Evolutionary conservation across 53 echinoderm and acorn worm species (phyloP).

Genomic region (Echinarachnius parma): DNA sequence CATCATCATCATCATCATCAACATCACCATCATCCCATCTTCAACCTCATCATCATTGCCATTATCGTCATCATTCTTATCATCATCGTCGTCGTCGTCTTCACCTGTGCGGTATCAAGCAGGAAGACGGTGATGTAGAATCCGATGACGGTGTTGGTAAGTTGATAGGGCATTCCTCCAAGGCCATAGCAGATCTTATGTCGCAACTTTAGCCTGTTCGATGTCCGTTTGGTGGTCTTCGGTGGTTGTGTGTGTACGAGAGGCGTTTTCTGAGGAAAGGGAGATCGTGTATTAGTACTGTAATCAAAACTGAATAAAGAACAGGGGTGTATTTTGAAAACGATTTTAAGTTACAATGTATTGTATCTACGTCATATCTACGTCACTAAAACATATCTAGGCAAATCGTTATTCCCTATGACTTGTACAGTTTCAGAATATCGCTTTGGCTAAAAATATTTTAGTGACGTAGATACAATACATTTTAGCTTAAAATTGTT

Average conservation of each 20-base stretch:
- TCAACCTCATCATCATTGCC: neutral
- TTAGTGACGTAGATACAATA: too few relatives aligned
- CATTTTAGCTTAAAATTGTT: too few relatives aligned
- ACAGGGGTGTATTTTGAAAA: too few relatives aligned
- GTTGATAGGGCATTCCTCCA: slow-evolving; percentile 87
- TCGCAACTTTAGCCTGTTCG: slow-evolving; percentile 30
- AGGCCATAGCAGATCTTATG: slow-evolving; percentile 79
- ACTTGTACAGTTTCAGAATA: too few relatives aligned
- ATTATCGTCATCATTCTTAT: neutral
- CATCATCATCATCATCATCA: neutral
- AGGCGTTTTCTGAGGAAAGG: slow-evolving; percentile 8
- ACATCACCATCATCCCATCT: too few relatives aligned
- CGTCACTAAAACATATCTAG: too few relatives aligned
- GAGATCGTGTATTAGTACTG: too few relatives aligned
- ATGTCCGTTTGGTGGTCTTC: neutral
- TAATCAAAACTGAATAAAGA: too few relatives aligned
- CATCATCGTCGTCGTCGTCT: neutral
- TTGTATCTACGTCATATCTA: too few relatives aligned
- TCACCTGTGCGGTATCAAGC: slow-evolving; percentile 82
- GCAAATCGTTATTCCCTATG: too few relatives aligned
- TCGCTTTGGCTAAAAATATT: too few relatives aligned
- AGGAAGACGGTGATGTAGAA: slow-evolving; percentile 92
- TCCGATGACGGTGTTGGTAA: slow-evolving; percentile 88
- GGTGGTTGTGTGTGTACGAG: neutral
- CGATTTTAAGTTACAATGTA: too few relatives aligned